A percentile compares a stretch with the other conserved stretches of the same genome.
phyloP scores from a whole-genome alignment of 2,797 vertebrate species.

The Menidia menidia region DNA sequence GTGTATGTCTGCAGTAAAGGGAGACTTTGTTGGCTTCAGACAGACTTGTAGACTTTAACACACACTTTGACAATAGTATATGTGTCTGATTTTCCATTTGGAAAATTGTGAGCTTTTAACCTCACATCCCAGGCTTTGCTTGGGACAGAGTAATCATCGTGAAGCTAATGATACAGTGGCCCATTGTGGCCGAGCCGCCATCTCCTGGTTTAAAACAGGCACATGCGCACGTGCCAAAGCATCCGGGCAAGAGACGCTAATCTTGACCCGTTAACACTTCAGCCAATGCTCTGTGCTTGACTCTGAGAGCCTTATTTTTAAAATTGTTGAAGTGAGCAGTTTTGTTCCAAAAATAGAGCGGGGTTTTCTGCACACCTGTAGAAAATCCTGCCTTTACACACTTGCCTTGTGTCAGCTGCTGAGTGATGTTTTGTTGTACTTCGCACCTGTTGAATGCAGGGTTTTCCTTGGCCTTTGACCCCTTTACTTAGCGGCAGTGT shows the following conservation, averaged over 20 bases:
- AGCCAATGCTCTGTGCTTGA: conserved; percentile 28
- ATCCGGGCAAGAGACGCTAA: conserved; percentile 42
- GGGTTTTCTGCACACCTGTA: neutral
- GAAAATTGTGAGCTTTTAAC: conserved; percentile 74
- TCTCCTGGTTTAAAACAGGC: conserved; percentile 41
- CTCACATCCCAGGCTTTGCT: conserved; percentile 48
- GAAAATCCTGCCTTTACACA: conserved; percentile 5
- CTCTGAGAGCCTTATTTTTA: neutral
- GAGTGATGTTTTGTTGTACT: conserved; percentile 15
- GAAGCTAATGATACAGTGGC: conserved; percentile 69
- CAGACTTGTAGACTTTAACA: conserved; percentile 61
- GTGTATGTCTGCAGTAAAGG: conserved; percentile 75
- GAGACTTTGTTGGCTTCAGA: conserved; percentile 77
- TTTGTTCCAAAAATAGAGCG: neutral
- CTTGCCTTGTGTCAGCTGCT: conserved; percentile 1
- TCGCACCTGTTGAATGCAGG: conserved; percentile 46
- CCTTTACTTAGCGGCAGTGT: conserved; percentile 40
- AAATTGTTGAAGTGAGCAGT: neutral
- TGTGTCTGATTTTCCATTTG: conserved; percentile 80
- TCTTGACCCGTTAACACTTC: conserved; percentile 47
- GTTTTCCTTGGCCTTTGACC: conserved; percentile 50
- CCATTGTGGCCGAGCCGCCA: conserved; percentile 56
- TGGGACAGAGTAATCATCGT: conserved; percentile 56
- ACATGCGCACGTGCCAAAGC: conserved; percentile 57
- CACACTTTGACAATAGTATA: conserved; percentile 77